A percentile compares a stretch with the other conserved stretches of the same genome.
Evolutionary conservation across 2,888 invertebrate genomes (phyloP).

Genomic region (Apoda limacodes): DNA sequence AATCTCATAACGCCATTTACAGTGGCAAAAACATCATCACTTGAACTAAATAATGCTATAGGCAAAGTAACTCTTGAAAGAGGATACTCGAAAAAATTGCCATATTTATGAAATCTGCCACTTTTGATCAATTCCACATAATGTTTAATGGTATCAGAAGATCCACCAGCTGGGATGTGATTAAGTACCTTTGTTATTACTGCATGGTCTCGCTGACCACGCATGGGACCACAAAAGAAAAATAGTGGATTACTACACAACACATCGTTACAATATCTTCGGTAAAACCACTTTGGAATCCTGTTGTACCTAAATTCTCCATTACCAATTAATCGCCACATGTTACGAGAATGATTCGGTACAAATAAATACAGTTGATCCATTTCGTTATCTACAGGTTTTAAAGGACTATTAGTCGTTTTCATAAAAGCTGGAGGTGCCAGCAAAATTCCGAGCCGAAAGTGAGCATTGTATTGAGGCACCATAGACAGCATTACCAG

Average conservation of each 20-base stretch:
- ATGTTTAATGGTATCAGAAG: slow-evolving; percentile 42
- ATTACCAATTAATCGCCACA: slow-evolving; percentile 29
- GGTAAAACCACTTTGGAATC: slow-evolving; percentile 30
- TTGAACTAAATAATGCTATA: slow-evolving; percentile 38
- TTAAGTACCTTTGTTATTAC: slow-evolving; percentile 28
- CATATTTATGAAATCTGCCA: slow-evolving; percentile 39
- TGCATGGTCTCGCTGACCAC: too few species aligned
- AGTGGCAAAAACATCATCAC: slow-evolving; percentile 37
- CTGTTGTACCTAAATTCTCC: slow-evolving; percentile 23
- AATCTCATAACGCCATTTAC: slow-evolving; percentile 34
- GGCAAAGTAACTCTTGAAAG: slow-evolving; percentile 33
- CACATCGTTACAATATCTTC: slow-evolving; percentile 33
- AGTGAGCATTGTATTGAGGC: slow-evolving; percentile 35
- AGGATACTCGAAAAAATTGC: slow-evolving; percentile 26
- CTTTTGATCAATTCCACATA: slow-evolving; percentile 36
- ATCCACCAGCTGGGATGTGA: slow-evolving; percentile 44
- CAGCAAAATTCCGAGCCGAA: slow-evolving; percentile 38
- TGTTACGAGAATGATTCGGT: slow-evolving; percentile 23
- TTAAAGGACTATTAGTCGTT: slow-evolving; percentile 34
- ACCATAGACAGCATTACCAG: slow-evolving; percentile 36
- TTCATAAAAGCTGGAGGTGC: slow-evolving; percentile 41
- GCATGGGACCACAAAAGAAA: slow-evolving; percentile 38
- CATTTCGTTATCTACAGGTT: slow-evolving; percentile 7
- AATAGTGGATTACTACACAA: slow-evolving; percentile 41
- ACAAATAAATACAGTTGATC: too few species aligned